Evolutionary conservation across 2,113 vertebrate species (phyloP).

Genomic region (Choloepus hoffmanni): DNA sequence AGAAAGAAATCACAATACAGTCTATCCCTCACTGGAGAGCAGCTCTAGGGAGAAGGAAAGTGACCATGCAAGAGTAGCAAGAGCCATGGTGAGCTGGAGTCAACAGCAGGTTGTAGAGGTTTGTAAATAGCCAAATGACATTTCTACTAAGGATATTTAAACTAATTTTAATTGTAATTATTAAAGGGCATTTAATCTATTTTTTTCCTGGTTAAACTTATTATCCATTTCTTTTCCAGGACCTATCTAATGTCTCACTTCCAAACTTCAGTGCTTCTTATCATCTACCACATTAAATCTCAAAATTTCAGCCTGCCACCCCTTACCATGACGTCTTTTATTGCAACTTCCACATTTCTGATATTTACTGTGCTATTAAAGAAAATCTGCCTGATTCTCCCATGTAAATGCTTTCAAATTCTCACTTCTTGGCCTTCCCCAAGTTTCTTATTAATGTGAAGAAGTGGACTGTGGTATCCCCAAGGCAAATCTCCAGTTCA

Average conservation of each 20-base stretch:
- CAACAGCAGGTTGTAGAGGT: not conserved
- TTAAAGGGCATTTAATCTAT: not conserved
- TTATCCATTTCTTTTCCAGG: not conserved
- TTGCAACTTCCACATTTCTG: not conserved
- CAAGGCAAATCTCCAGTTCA: not conserved
- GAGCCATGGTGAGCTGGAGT: not conserved
- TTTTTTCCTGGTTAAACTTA: not conserved
- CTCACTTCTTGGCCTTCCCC: not conserved
- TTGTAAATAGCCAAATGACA: slow-evolving; percentile 22
- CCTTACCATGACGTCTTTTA: not conserved
- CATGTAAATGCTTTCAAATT: not conserved
- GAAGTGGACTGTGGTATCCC: not conserved
- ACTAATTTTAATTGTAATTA: slow-evolving; percentile 4
- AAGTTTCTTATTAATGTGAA: not conserved
- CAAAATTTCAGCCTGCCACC: not conserved
- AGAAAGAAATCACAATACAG: not conserved
- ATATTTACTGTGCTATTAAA: not conserved
- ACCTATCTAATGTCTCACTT: not conserved
- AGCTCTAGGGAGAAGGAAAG: not conserved
- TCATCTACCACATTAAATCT: not conserved
- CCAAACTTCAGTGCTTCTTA: not conserved
- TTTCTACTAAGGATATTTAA: slow-evolving; percentile 18
- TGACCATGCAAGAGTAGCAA: not conserved
- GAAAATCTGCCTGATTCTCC: not conserved
- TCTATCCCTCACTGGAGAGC: not conserved